Conservation (phyloP, 1,140 invertebrate species). For the Calycopis cecrops region DNA sequence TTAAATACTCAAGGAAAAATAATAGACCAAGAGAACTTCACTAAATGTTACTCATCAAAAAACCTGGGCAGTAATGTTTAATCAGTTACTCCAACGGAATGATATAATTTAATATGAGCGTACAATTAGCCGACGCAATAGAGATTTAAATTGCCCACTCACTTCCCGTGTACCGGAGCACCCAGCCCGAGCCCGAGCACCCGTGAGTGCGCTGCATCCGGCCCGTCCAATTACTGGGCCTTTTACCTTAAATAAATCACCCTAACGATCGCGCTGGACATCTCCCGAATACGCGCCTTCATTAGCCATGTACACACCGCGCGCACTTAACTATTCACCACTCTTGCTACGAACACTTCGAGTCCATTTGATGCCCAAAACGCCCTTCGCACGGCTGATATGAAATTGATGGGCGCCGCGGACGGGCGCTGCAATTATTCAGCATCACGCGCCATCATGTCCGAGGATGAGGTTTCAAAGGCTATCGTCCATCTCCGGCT, state of each 20-base stretch:
- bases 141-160: slow-evolving; percentile 54
- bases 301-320: slow-evolving; percentile 35
- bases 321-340: slow-evolving; percentile 20
- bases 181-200: slow-evolving; percentile 45
- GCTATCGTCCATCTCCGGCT: slow-evolving; percentile 41
- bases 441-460: slow-evolving; percentile 26
- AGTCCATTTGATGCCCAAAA: background rate
- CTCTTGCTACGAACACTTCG: slow-evolving; percentile 7
- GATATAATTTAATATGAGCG: no score
- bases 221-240: slow-evolving; percentile 56
- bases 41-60: no score
- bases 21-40: no score
- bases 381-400: background rate
- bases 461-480: slow-evolving; percentile 11
- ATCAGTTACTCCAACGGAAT: no score
- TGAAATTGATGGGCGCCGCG: slow-evolving; percentile 6
- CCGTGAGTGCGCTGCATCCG: slow-evolving; percentile 57
- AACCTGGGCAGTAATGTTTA: no score
- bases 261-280: slow-evolving; percentile 54
- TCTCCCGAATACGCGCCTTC: slow-evolving; percentile 41
- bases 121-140: slow-evolving; percentile 53
- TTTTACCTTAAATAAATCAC: slow-evolving; percentile 58
- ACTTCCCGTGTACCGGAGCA: slow-evolving; percentile 38
- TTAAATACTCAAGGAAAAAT: no score
- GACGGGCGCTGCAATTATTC: slow-evolving; percentile 28